phyloP scores from a whole-genome alignment of 2,113 vertebrate species.

The Arvicanthis niloticus region DNA sequence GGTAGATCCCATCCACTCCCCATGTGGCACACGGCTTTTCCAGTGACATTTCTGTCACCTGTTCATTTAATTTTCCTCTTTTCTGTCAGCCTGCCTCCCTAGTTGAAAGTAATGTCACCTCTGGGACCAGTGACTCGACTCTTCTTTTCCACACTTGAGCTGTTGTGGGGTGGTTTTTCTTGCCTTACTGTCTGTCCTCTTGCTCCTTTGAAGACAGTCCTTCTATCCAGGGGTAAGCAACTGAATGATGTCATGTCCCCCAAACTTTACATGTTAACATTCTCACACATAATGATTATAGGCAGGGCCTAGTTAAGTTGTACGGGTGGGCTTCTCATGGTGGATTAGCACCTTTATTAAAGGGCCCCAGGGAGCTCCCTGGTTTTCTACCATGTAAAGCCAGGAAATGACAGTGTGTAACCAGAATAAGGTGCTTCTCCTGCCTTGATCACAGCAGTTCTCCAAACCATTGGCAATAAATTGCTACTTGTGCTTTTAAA shows the following conservation, averaged over 20 bases:
- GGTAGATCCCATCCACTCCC: not conserved
- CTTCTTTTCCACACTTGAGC: not conserved
- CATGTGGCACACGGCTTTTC: not conserved
- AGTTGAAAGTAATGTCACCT: not conserved
- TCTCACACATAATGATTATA: not conserved
- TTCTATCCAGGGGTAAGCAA: not conserved
- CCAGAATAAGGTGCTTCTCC: not conserved
- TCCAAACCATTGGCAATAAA: not conserved
- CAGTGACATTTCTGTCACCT: not conserved
- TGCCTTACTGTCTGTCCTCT: not conserved
- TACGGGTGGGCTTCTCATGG: not conserved
- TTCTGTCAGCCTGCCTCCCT: rapidly evolving
- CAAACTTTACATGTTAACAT: not conserved
- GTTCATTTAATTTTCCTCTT: not conserved
- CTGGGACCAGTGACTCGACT: not conserved
- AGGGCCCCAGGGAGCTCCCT: not conserved
- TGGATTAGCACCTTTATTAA: not conserved
- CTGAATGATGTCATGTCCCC: no score
- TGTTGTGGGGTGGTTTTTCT: not conserved
- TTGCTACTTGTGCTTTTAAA: not conserved
- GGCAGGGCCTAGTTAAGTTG: not conserved
- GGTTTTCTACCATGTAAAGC: not conserved
- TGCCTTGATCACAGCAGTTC: no score
- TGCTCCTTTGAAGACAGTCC: not conserved
- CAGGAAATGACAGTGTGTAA: not conserved